Percentiles rank a stretch among this genome's conserved stretches.
Conservation (phyloP, 2,113 vertebrate genomes). For the Gallinago media region DNA sequence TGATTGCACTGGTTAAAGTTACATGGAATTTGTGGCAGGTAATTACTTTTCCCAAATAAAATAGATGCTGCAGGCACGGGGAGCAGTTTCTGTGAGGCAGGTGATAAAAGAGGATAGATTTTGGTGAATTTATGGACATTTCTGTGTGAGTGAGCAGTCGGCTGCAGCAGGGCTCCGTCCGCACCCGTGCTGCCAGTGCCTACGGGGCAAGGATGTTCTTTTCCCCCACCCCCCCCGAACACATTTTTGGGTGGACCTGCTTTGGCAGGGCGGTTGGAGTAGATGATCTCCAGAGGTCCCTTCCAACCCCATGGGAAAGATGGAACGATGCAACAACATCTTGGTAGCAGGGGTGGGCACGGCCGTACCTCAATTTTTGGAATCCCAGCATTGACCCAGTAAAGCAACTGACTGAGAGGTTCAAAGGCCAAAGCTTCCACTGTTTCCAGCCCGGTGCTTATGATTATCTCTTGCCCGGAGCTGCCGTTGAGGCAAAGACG, state of each 20-base stretch:
- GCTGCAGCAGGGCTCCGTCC: not conserved
- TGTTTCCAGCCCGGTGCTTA: slow-evolving; percentile 88
- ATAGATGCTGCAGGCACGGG: not conserved
- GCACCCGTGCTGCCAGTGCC: accelerated
- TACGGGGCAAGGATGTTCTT: not conserved
- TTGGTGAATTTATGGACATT: not conserved
- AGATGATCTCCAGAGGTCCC: too few relatives aligned
- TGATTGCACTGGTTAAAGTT: not conserved
- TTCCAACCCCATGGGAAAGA: too few relatives aligned
- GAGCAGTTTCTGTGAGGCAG: not conserved
- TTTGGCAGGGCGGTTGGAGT: too few relatives aligned
- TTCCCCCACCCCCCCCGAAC: not conserved
- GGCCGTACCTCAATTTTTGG: slow-evolving; percentile 93
- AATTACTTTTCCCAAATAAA: not conserved
- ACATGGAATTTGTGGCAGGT: not conserved
- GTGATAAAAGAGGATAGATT: not conserved
- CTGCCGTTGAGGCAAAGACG: slow-evolving; percentile 95
- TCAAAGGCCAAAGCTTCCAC: slow-evolving; percentile 97
- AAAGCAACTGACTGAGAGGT: slow-evolving; percentile 91
- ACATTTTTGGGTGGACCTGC: too few relatives aligned
- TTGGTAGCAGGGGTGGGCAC: accelerated
- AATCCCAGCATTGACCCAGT: slow-evolving; percentile 95
- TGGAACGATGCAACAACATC: too few relatives aligned
- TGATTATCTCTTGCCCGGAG: slow-evolving; percentile 91
- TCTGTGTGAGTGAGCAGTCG: not conserved